Conservation (phyloP, 2,113 vertebrate genomes). For the Vanacampus margaritifer region DNA sequence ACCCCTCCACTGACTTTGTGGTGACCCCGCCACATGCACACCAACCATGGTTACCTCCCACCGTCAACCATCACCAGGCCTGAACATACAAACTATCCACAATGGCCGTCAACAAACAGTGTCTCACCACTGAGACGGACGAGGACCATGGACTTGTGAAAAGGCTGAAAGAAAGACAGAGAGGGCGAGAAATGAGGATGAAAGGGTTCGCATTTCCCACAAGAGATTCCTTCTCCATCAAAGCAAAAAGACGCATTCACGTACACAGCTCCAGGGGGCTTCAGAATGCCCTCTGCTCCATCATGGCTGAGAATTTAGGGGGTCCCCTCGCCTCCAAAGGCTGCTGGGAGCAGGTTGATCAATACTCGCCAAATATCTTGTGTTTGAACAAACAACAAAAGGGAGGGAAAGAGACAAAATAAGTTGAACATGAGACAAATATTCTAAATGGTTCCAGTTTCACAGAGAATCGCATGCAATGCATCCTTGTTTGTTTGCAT, state of each 20-base stretch:
- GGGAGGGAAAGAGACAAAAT: constrained; percentile 1
- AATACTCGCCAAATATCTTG: constrained; percentile 13
- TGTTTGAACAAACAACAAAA: constrained; percentile 20
- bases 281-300: constrained; percentile 57
- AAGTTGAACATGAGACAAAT: constrained; percentile 30
- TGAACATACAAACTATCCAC: constrained; percentile 27
- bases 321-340: constrained; percentile 45
- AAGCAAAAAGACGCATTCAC: constrained; percentile 24
- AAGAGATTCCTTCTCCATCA: constrained; percentile 39
- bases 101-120: constrained; percentile 28
- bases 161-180: constrained; percentile 8
- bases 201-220: constrained; percentile 41
- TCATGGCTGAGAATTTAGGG: constrained; percentile 37
- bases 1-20: constrained; percentile 18
- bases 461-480: constrained; percentile 18
- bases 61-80: constrained; percentile 11
- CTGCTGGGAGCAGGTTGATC: constrained; percentile 47
- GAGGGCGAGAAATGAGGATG: constrained; percentile 18
- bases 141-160: constrained; percentile 19
- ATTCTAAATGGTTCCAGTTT: constrained; percentile 33
- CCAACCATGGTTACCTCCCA: constrained; percentile 21
- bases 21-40: constrained; percentile 19
- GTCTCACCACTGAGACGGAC: constrained; percentile 19
- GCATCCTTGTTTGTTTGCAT: constrained; percentile 46
- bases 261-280: constrained; percentile 51